phyloP scores from a whole-genome alignment of 2,797 vertebrate species.

The Melanotaenia boesemani region DNA sequence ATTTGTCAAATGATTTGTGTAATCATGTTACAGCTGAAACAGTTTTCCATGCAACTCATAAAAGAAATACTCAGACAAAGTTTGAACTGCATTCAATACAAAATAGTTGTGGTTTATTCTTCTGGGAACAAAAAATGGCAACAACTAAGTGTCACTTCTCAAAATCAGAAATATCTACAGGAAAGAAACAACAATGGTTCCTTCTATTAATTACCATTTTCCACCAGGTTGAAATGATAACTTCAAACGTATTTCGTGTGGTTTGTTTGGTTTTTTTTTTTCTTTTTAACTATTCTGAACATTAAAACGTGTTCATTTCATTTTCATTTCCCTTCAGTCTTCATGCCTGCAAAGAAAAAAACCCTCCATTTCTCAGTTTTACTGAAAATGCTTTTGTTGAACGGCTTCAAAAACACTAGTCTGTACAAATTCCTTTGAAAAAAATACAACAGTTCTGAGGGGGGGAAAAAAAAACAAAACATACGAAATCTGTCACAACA shows the following conservation, averaged over 20 bases:
- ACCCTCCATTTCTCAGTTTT: slow-evolving; percentile 40
- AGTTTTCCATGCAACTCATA: not conserved
- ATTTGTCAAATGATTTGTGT: too few relatives aligned
- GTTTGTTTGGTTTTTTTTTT: slow-evolving; percentile 49
- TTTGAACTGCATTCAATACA: slow-evolving; percentile 74
- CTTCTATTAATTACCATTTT: slow-evolving; percentile 69
- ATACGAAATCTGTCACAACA: slow-evolving; percentile 59
- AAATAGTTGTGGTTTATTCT: slow-evolving; percentile 85
- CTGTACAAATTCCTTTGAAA: slow-evolving; percentile 80
- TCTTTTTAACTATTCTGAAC: slow-evolving; percentile 73
- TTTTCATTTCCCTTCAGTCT: slow-evolving; percentile 70
- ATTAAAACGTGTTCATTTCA: slow-evolving; percentile 86
- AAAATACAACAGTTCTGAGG: slow-evolving; percentile 72
- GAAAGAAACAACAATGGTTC: slow-evolving; percentile 75
- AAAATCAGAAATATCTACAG: slow-evolving; percentile 79
- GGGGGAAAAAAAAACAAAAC: slow-evolving; percentile 29
- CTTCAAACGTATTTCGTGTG: slow-evolving; percentile 64
- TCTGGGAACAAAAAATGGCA: slow-evolving; percentile 82
- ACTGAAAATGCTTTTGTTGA: slow-evolving; percentile 68
- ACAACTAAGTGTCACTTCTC: slow-evolving; percentile 82
- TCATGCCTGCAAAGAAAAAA: slow-evolving; percentile 75
- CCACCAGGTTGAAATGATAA: slow-evolving; percentile 70
- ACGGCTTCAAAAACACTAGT: slow-evolving; percentile 76
- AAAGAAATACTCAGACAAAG: slow-evolving; percentile 51
- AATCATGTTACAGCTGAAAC: not conserved